phyloP scores from a whole-genome alignment of 35 echinoderm and acorn worm species.

The Strongylocentrotus purpuratus region DNA sequence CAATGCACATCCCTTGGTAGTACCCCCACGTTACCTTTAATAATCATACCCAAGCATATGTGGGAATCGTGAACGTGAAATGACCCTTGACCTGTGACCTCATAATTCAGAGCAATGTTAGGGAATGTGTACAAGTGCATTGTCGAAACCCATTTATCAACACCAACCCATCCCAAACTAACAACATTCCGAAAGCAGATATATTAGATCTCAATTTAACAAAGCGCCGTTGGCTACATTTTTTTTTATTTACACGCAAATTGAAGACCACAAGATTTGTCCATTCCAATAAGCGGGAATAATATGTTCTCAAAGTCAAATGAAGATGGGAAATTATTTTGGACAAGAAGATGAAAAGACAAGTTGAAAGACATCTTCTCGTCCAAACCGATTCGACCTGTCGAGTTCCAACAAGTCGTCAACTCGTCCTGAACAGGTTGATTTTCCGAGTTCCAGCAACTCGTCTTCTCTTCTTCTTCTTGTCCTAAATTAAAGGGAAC shows the following conservation, averaged over 20 bases:
- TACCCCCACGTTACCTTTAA: neutral
- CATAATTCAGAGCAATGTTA: conserved; percentile 5
- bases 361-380: too few species aligned
- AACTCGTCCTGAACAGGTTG: too few species aligned
- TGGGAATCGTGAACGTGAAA: neutral
- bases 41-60: neutral
- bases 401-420: too few species aligned
- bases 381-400: too few species aligned
- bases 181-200: neutral
- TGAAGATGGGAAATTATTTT: too few species aligned
- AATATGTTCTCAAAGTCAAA: neutral
- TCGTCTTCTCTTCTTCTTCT: too few species aligned
- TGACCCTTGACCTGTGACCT: conserved; percentile 15
- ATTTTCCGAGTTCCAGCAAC: too few species aligned
- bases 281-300: neutral
- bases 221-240: neutral
- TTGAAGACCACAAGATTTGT: neutral
- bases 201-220: neutral
- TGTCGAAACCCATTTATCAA: neutral
- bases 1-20: neutral
- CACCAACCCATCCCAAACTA: neutral
- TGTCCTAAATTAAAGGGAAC: too few species aligned
- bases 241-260: neutral
- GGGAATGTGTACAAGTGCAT: conserved; percentile 16
- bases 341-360: too few species aligned